Base-by-base conservation (phyloP, 2,888 invertebrate species). In the Caenorhabditis sinica region DNA sequence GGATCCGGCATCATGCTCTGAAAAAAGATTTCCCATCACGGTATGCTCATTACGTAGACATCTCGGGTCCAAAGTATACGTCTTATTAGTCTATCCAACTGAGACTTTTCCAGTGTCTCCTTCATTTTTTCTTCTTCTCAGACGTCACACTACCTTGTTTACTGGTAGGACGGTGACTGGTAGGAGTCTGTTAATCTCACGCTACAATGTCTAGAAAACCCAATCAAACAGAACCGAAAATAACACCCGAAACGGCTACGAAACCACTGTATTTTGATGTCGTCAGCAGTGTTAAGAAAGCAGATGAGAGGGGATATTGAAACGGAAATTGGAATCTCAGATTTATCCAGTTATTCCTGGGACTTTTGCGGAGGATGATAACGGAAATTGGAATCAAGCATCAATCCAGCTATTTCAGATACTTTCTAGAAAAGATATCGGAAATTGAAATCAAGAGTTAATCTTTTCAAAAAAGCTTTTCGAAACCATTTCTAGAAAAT, bases 1-100 rank as follows among this genome's bases (percentile, higher is more conserved):
- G 97, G 97, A 94, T 99, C 98, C 8, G 98, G 98, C 98, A 99
- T 98, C 95, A 91, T 89, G 91, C 95, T 95, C 94, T 94, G 98
- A 49, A 49, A 49, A 0, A 20, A 45, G 15, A 33, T 65, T 43
- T 33, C 30, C 20, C 17, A 15, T 49, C 68, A 71, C 71, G 65
- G 58, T 68, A 33, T 20, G 33, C 43, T 33, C 15, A 2, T 66
- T 65, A 58, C 65, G 56, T 58, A 9, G 5, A 45, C 51, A 17
- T 30, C 43, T n/a, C 11, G 9, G 53, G 65, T 75, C 20, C 60
- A 60, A 66, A 76, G 71, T 63, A 71, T 43, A 56, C 43, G 23
- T 20, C 30, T 30, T 58, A 17, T 36, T 13, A 43, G 28, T 58
- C 43, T 58, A 45, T 15, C 51, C 20, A 56, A 11, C 74, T 17